Evolutionary conservation across 2,113 vertebrate genomes (phyloP).

Genomic region (Pituophis catenifer): DNA sequence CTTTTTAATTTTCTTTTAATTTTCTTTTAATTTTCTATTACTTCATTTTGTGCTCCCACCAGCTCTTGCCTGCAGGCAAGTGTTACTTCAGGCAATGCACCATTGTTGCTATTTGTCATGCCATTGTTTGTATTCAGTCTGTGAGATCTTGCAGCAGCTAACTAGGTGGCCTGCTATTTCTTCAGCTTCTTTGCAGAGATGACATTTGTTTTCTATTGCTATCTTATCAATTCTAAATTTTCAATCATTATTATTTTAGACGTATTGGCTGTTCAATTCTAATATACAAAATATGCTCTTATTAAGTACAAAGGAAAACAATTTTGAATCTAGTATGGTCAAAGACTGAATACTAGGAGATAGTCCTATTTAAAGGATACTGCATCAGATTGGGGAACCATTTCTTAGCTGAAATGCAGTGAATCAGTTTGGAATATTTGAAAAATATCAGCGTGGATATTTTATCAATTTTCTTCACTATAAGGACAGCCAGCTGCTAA

Average conservation of each 20-base stretch:
- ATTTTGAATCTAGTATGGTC: neutral
- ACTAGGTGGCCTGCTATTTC: neutral
- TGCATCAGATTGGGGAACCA: neutral
- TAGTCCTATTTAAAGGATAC: neutral
- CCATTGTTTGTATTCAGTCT: neutral
- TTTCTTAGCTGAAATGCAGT: neutral
- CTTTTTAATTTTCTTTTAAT: neutral
- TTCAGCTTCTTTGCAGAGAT: neutral
- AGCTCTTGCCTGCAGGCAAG: neutral
- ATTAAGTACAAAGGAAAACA: neutral
- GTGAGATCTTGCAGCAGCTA: neutral
- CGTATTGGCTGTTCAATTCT: neutral
- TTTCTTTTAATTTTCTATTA: neutral
- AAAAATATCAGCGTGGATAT: neutral
- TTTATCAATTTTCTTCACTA: neutral
- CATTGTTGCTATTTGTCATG: neutral
- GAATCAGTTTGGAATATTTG: neutral
- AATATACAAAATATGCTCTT: neutral
- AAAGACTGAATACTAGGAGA: neutral
- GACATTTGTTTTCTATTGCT: neutral
- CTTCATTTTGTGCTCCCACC: neutral
- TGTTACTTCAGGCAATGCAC: neutral
- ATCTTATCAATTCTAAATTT: neutral
- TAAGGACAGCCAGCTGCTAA: neutral
- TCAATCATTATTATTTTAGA: neutral